A percentile compares a stretch with the other conserved stretches of the same genome.
These are phyloP conservation scores for Megathymus violae DNA, from an alignment of 1,140 invertebrate genomes.

Conservation along the genomic window DNA sequence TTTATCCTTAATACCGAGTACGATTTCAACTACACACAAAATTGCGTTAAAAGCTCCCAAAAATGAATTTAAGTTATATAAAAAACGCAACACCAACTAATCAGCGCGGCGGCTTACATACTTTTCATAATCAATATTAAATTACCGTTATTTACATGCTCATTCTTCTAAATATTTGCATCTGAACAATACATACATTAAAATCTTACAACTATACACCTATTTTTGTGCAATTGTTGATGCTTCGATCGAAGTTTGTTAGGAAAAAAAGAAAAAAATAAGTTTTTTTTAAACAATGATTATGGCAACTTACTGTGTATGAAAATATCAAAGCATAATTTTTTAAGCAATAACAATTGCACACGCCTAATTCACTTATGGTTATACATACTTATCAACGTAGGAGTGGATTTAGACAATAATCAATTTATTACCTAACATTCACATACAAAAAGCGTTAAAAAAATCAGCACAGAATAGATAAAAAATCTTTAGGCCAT, in stretches of 20 bases:
- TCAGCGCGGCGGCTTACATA: constrained; percentile 55
- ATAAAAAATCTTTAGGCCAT: constrained; percentile 46
- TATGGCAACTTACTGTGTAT: constrained; percentile 55
- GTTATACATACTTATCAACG: constrained; percentile 55
- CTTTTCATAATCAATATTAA: constrained; percentile 64
- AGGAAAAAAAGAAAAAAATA: constrained; percentile 33
- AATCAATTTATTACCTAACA: constrained; percentile 62
- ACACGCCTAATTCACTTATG: constrained; percentile 63
- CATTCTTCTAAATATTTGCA: constrained; percentile 82
- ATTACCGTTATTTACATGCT: constrained; percentile 77
- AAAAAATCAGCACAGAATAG: constrained; percentile 38
- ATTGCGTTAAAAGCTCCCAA: constrained; percentile 57
- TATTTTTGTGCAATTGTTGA: constrained; percentile 75
- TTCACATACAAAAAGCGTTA: constrained; percentile 44
- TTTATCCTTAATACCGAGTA: constrained; percentile 47
- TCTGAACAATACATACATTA: constrained; percentile 82
- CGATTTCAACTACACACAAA: constrained; percentile 53
- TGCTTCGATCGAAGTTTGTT: constrained; percentile 44
- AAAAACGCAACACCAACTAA: constrained; percentile 66
- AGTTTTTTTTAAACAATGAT: constrained; percentile 40
- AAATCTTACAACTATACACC: constrained; percentile 71
- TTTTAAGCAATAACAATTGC: constrained; percentile 73
- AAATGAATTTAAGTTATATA: constrained; percentile 57
- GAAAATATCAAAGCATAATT: constrained; percentile 24
- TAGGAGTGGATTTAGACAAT: constrained; percentile 78